Evolutionary conservation across 1,140 invertebrate genomes (phyloP).

Genomic region (Lasioglossum albipes): DNA sequence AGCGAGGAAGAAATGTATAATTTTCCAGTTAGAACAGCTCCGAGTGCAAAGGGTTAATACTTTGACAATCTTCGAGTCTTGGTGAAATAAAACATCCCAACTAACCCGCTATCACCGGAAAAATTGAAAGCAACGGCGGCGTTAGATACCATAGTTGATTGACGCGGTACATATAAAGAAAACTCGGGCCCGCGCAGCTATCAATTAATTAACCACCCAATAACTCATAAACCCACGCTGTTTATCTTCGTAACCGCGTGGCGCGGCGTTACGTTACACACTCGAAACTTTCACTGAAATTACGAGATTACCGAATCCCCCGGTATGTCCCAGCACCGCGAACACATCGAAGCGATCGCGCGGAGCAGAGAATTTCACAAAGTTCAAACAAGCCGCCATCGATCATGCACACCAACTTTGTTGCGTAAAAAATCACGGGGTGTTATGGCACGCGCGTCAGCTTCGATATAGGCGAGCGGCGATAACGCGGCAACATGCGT

Average conservation of each 20-base stretch:
- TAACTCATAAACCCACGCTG: neutral
- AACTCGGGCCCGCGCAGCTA: no score
- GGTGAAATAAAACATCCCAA: no score
- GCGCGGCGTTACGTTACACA: neutral
- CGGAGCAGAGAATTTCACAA: neutral
- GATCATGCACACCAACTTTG: neutral
- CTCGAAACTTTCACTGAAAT: neutral
- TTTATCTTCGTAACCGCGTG: neutral
- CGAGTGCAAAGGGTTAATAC: no score
- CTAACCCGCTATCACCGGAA: no score
- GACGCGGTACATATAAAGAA: no score
- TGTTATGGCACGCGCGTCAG: conserved; percentile 12
- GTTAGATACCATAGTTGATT: no score
- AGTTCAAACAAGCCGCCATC: neutral
- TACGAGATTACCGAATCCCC: neutral
- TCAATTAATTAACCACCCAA: neutral
- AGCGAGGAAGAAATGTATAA: no score
- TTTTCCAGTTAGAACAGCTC: no score
- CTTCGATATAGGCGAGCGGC: neutral
- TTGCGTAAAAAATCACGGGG: neutral
- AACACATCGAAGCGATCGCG: no score
- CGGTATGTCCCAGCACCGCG: no score
- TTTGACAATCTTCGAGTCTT: no score
- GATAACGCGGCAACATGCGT: conserved; percentile 14
- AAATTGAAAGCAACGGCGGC: no score